Evolutionary conservation across 2,113 vertebrate species (phyloP).

Genomic region (Stigmatopora argus): DNA sequence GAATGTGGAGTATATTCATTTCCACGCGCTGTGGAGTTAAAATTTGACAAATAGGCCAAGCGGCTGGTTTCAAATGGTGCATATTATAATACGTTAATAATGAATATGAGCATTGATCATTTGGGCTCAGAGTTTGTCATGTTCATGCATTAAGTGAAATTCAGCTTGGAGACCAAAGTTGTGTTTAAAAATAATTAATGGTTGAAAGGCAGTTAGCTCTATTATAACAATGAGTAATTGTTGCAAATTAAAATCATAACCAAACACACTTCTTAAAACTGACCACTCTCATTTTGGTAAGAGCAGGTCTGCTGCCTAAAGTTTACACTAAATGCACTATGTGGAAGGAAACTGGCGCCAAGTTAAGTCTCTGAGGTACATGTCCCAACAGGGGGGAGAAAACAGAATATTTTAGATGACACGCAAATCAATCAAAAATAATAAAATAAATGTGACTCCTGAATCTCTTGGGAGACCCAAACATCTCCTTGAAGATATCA

Average conservation of each 20-base stretch:
- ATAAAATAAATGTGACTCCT: conserved; percentile 54
- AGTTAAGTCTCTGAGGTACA: conserved; percentile 21
- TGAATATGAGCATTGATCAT: conserved; percentile 5
- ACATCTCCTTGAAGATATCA: conserved; percentile 62
- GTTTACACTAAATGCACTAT: neutral
- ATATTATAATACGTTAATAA: conserved; percentile 11
- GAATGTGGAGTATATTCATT: neutral
- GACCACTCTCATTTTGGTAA: neutral
- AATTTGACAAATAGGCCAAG: conserved; percentile 2
- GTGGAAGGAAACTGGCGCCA: neutral
- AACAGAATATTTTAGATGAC: conserved; percentile 29
- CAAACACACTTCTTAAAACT: neutral
- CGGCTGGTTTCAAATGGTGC: conserved; percentile 6
- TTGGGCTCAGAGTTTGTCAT: conserved; percentile 1
- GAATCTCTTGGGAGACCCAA: conserved; percentile 64
- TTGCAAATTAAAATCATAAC: neutral
- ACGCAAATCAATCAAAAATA: conserved; percentile 45
- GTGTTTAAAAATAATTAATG: neutral
- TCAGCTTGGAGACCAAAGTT: neutral
- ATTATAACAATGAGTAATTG: neutral
- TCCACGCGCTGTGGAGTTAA: neutral
- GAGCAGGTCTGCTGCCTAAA: neutral
- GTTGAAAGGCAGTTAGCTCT: neutral
- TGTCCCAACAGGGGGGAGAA: neutral
- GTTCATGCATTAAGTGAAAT: conserved; percentile 3